Evolutionary conservation across 2,888 invertebrate species (phyloP), one percentile per base, ranked within the genome.

Genomic region (Dicyrtoma fusca): DNA sequence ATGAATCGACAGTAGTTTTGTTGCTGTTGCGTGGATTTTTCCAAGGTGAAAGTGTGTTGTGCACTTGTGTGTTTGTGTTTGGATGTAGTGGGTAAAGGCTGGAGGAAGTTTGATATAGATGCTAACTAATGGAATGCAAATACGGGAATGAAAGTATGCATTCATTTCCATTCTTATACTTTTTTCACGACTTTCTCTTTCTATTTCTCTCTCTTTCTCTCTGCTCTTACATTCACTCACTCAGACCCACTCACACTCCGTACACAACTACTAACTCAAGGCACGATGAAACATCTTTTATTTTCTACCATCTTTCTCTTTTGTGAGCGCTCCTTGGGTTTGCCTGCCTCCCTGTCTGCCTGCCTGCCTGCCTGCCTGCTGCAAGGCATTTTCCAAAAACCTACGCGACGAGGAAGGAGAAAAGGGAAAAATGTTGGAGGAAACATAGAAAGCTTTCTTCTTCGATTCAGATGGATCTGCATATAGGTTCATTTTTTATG

Each of bases 401-500:
- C n/a, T n/a, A n/a, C n/a, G n/a, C 44, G 44, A 44, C 47, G 25
- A 49, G 47, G 21, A 63, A 17, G 25, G n/a, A 17, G 61, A 61
- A 26, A 59, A 25, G 10, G 44, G 17, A 34, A 19, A 34, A 5
- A 42, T 8, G 44, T n/a, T 19, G 63, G 47, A 45, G 23, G 13
- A 57, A 57, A 34, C 3, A 57, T 25, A 57, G 23, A 26, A 21
- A 57, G 57, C 57, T 53, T 53, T 65, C 17, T 26, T 26, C 49
- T 26, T 25, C 25, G 25, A 26, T 49, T 64, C 49, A 23, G 8
- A 34, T 5, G n/a, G 25, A 19, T 53, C 42, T 53, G 49, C 66
- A 66, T 68, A 47, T 47, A 59, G 45, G 57, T 68, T 68, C 59
- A 59, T 68, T 1, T 45, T 57, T 68, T 68, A 59, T 68, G 57